These are phyloP conservation scores for Latrodectus hesperus DNA, from an alignment of 2,888 invertebrate genomes.

Conservation along the genomic window DNA sequence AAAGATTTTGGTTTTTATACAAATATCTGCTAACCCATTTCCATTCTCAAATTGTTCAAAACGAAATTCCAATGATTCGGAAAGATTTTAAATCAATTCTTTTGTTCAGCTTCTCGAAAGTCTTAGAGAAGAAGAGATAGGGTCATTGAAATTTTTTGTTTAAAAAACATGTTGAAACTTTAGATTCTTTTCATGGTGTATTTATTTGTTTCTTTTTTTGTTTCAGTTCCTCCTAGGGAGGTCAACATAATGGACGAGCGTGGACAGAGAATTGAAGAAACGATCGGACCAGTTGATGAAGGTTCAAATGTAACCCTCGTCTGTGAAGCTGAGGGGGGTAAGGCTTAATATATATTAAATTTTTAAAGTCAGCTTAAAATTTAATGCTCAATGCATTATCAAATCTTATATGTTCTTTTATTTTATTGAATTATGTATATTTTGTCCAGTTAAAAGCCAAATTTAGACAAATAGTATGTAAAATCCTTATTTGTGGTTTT, in stretches of 20 bases:
- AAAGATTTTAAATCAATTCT: conserved; percentile 38
- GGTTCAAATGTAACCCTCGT: conserved; percentile 58
- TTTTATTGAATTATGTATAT: too few relatives aligned
- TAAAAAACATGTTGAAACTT: conserved; percentile 3
- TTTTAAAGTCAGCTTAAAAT: background rate
- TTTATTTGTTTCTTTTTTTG: background rate
- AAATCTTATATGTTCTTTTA: too few relatives aligned
- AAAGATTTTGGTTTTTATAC: conserved; percentile 8
- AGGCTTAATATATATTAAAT: background rate
- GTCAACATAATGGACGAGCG: conserved; percentile 61
- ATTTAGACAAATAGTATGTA: too few relatives aligned
- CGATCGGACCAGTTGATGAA: conserved; percentile 65
- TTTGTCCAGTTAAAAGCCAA: too few relatives aligned
- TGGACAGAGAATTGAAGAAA: conserved; percentile 62
- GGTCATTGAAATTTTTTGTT: conserved; percentile 15
- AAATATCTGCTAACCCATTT: conserved; percentile 23
- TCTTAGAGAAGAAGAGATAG: conserved; percentile 7
- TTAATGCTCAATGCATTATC: too few relatives aligned
- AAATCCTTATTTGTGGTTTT: too few relatives aligned
- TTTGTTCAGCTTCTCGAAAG: background rate
- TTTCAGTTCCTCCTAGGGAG: conserved; percentile 61
- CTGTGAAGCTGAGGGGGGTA: conserved; percentile 67
- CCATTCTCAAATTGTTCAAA: conserved; percentile 45
- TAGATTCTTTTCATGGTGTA: background rate
- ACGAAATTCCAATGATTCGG: conserved; percentile 28